Percentiles rank a stretch among this genome's conserved stretches.
Evolutionary conservation across 2,888 invertebrate genomes (phyloP).

Genomic region (Formica aserva): DNA sequence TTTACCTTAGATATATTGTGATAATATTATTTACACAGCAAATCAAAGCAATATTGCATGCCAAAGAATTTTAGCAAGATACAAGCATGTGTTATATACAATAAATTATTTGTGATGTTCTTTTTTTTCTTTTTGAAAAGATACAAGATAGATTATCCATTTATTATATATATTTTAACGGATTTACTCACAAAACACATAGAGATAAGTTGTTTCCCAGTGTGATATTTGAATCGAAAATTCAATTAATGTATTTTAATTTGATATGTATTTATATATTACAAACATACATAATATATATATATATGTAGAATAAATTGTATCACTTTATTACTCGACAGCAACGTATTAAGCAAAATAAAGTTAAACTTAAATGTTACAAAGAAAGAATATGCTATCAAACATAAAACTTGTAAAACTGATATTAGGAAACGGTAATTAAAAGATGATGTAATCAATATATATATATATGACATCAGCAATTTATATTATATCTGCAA

Average conservation of each 20-base stretch:
- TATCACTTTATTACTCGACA: neutral
- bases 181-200: constrained; percentile 5
- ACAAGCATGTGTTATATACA: neutral
- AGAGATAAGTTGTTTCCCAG: neutral
- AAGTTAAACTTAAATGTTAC: neutral
- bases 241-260: neutral
- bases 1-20: constrained; percentile 16
- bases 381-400: neutral
- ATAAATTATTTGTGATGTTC: constrained; percentile 49
- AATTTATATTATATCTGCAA: constrained; percentile 7
- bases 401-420: neutral
- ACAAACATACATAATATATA: no score
- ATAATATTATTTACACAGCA: constrained; percentile 6
- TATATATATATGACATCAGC: neutral
- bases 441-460: constrained; percentile 7
- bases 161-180: constrained; percentile 19
- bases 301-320: neutral
- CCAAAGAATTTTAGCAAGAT: constrained; percentile 32
- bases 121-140: constrained; percentile 35
- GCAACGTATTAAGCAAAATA: neutral
- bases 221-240: neutral
- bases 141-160: constrained; percentile 25
- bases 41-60: constrained; percentile 27
- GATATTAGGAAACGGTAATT: constrained; percentile 23
- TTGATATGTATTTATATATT: no score